phyloP scores from a whole-genome alignment of 2,888 invertebrate species.

The Gari tellinella region DNA sequence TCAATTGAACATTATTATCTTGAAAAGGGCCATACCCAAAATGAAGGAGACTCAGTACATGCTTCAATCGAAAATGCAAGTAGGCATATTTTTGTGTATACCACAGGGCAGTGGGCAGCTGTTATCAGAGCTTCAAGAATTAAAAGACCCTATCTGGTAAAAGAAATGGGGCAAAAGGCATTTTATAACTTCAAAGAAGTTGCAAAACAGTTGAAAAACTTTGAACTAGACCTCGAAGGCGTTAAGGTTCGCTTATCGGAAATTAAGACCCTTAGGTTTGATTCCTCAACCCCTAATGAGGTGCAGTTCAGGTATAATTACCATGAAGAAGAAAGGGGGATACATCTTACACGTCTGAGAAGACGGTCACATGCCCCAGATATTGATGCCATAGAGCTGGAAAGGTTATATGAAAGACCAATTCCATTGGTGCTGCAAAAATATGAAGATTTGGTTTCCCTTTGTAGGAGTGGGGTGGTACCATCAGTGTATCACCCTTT shows the following conservation, averaged over 20 bases:
- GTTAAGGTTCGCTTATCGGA: slow-evolving; percentile 26
- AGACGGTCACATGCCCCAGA: too few relatives aligned
- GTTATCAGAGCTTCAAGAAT: slow-evolving; percentile 2
- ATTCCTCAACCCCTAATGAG: slow-evolving; percentile 10
- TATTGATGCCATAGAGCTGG: too few relatives aligned
- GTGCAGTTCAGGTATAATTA: slow-evolving; percentile 25
- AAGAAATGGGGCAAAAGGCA: slow-evolving; percentile 2
- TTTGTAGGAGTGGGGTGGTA: too few relatives aligned
- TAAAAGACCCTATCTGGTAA: slow-evolving; percentile 6
- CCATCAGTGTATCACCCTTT: too few relatives aligned
- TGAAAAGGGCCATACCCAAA: slow-evolving; percentile 37
- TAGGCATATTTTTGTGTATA: too few relatives aligned
- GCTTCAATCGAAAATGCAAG: slow-evolving; percentile 13
- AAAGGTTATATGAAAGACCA: too few relatives aligned
- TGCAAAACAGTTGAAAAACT: slow-evolving; percentile 4
- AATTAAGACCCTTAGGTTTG: slow-evolving; percentile 16
- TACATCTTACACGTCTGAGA: too few relatives aligned
- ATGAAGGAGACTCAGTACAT: slow-evolving; percentile 27
- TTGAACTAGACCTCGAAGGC: slow-evolving; percentile 17
- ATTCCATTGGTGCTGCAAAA: too few relatives aligned
- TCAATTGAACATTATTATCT: slow-evolving; percentile 31
- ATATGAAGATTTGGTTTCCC: too few relatives aligned
- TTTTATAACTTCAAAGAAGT: slow-evolving; percentile 5
- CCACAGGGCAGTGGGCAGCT: slow-evolving; percentile 15
- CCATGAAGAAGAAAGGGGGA: too few relatives aligned